These are phyloP conservation scores for Brenthis ino DNA, from an alignment of 2,888 invertebrate genomes.

Conservation along the genomic window DNA sequence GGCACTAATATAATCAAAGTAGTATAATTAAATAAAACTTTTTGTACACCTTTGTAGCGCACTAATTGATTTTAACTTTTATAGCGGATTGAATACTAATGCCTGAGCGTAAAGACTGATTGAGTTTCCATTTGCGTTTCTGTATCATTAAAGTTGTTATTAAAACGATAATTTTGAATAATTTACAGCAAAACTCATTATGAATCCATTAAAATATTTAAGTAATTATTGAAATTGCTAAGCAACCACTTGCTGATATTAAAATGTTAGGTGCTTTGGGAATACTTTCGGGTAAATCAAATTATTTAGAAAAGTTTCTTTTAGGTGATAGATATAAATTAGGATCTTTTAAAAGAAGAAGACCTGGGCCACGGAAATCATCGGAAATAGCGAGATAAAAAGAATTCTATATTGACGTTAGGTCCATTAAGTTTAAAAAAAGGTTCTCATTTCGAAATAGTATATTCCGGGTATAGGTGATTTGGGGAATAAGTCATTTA, in stretches of 20 bases:
- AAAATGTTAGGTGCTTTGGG: background rate
- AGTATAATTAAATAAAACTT: conserved; percentile 14
- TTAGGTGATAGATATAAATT: too few relatives aligned
- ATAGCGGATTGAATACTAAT: conserved; percentile 10
- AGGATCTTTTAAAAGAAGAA: too few relatives aligned
- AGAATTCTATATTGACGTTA: too few relatives aligned
- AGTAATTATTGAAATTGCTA: background rate
- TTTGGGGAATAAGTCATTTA: too few relatives aligned
- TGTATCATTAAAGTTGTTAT: conserved; percentile 13
- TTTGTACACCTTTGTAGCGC: background rate
- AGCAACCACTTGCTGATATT: background rate
- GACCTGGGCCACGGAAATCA: too few relatives aligned
- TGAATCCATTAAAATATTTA: background rate
- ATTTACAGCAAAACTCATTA: conserved; percentile 11
- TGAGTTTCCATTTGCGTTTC: conserved; percentile 9
- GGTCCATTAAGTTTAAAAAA: too few relatives aligned
- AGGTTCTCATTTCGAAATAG: too few relatives aligned
- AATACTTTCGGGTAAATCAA: background rate
- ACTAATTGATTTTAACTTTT: conserved; percentile 18
- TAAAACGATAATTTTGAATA: conserved; percentile 15
- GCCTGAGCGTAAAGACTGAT: conserved; percentile 12
- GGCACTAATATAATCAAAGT: background rate
- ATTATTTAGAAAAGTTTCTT: too few relatives aligned
- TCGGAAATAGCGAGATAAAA: too few relatives aligned
- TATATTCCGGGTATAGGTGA: too few relatives aligned